phyloP scores from a whole-genome alignment of 2,797 vertebrate genomes.

The Sebastes itinus region DNA sequence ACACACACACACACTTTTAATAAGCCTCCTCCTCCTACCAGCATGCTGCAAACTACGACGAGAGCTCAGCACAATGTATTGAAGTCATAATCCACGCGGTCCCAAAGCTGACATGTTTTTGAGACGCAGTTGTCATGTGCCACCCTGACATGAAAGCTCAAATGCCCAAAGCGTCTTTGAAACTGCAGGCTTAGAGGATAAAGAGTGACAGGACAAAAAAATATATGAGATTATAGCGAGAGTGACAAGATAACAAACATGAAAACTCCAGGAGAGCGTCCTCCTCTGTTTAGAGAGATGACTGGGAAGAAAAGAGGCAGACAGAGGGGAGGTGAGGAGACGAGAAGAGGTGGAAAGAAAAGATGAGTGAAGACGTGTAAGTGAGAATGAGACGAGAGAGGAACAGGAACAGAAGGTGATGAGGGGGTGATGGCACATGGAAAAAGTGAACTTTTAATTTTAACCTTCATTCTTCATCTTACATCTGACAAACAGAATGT shows the following conservation, averaged over 20 bases:
- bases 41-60: neutral
- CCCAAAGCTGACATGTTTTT: slow-evolving; percentile 27
- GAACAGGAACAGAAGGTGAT: neutral
- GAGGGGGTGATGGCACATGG: neutral
- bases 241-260: slow-evolving; percentile 31
- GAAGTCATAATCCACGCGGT: slow-evolving; percentile 9
- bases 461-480: neutral
- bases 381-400: neutral
- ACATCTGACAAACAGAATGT: neutral
- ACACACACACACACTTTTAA: slow-evolving; percentile 8
- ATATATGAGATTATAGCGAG: neutral
- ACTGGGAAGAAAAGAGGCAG: neutral
- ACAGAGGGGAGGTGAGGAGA: neutral
- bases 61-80: neutral
- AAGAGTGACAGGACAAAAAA: slow-evolving; percentile 13
- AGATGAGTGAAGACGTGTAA: neutral
- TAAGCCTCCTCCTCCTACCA: slow-evolving; percentile 18
- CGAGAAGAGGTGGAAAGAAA: neutral
- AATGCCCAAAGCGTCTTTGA: slow-evolving; percentile 5
- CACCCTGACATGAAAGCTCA: slow-evolving; percentile 16
- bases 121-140: slow-evolving; percentile 12
- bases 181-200: slow-evolving; percentile 9
- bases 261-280: neutral
- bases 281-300: neutral
- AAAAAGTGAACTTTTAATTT: neutral